Percentiles rank a stretch among this genome's conserved stretches.
Conservation (phyloP, 1,140 invertebrate genomes). For the Olivierus martensii region DNA sequence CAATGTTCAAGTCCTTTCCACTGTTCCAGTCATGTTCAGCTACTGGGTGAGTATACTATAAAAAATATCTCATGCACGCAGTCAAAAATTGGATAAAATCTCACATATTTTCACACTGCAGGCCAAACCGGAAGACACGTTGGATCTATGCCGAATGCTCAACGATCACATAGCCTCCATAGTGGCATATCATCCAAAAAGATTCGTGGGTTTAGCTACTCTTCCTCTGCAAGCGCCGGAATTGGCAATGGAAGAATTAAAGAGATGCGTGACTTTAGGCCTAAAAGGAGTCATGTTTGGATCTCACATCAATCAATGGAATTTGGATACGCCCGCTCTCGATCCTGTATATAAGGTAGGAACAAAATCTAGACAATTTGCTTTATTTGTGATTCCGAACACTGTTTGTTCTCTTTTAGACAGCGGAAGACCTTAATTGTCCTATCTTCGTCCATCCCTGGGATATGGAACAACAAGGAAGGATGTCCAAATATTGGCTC, state of each 20-base stretch:
- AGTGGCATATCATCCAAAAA: slow-evolving; percentile 33
- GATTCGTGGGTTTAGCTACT: slow-evolving; percentile 42
- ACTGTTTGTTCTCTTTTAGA: slow-evolving; percentile 24
- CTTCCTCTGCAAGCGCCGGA: slow-evolving; percentile 42
- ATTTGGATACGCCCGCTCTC: slow-evolving; percentile 40
- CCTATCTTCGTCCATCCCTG: slow-evolving; percentile 46
- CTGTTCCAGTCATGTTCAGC: slow-evolving; percentile 49
- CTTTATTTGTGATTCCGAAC: neutral
- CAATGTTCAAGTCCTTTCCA: slow-evolving; percentile 43
- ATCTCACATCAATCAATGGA: slow-evolving; percentile 46
- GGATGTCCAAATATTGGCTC: slow-evolving; percentile 44
- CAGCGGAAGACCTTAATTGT: slow-evolving; percentile 36
- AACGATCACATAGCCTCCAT: slow-evolving; percentile 41
- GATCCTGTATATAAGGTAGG: slow-evolving; percentile 40
- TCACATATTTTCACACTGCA: slow-evolving; percentile 18
- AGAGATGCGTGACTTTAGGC: slow-evolving; percentile 38
- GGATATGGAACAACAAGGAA: slow-evolving; percentile 41
- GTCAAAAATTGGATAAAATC: neutral
- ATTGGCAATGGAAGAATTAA: slow-evolving; percentile 40
- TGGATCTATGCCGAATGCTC: slow-evolving; percentile 37
- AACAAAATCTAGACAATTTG: neutral
- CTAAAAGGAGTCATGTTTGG: slow-evolving; percentile 43
- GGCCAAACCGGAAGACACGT: slow-evolving; percentile 41
- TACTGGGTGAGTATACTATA: slow-evolving; percentile 38
- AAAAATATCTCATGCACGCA: too few species aligned